These are phyloP conservation scores for Cenopis cana DNA, from an alignment of 2,888 invertebrate genomes.

Conservation along the genomic window DNA sequence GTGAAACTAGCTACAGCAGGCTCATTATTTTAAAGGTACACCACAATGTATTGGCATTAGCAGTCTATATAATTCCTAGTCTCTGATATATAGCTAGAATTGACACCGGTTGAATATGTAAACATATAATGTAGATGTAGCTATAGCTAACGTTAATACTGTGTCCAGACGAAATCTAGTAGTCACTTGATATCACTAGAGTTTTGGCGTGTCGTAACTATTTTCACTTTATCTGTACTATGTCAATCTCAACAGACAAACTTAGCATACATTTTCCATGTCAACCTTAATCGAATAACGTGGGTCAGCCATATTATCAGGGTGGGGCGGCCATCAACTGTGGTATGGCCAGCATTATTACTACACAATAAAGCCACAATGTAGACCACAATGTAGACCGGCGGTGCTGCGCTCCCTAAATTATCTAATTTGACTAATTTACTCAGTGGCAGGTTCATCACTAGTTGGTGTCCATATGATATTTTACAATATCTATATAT, in stretches of 20 bases:
- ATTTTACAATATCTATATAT: no score
- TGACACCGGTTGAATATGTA: not conserved
- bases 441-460: not conserved
- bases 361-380: no score
- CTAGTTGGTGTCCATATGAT: no score
- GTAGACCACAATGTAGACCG: no score
- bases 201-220: not conserved
- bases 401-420: no score
- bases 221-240: not conserved
- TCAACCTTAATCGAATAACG: conserved; percentile 6
- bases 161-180: not conserved
- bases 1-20: no score
- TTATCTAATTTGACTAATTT: not conserved
- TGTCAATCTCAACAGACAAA: not conserved
- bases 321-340: conserved; percentile 2
- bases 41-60: no score
- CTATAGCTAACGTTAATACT: not conserved
- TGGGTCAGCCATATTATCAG: not conserved
- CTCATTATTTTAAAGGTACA: no score
- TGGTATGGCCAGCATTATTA: no score
- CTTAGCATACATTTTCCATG: not conserved
- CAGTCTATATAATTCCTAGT: no score
- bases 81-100: not conserved
- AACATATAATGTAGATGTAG: no score
- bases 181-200: no score